Evolutionary conservation across 2,113 vertebrate genomes (phyloP).

Genomic region (Scophthalmus maximus): DNA sequence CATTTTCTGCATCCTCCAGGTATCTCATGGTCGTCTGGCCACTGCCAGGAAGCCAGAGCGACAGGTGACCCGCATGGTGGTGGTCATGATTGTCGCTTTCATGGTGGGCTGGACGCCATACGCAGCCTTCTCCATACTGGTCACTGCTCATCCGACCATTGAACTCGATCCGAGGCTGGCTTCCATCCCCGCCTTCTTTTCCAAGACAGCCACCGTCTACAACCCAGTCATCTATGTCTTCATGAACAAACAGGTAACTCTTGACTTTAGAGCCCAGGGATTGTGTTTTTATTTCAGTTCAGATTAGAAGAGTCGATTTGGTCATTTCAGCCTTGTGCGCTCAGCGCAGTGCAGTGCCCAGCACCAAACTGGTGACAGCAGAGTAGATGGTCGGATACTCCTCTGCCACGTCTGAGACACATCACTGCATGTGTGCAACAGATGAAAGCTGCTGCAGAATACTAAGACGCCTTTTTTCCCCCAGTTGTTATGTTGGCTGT

Average conservation of each 20-base stretch:
- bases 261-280: too few species aligned
- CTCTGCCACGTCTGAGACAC: background rate
- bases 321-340: background rate
- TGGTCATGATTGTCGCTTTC: slow-evolving; percentile 91
- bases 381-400: background rate
- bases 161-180: slow-evolving; percentile 87
- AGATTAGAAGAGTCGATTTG: too few species aligned
- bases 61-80: slow-evolving; percentile 90
- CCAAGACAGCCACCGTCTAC: slow-evolving; percentile 91
- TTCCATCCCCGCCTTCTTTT: slow-evolving; percentile 90
- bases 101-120: slow-evolving; percentile 92
- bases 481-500: slow-evolving; percentile 41
- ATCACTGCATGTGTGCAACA: background rate
- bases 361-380: background rate
- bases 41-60: slow-evolving; percentile 86
- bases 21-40: slow-evolving; percentile 86
- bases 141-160: slow-evolving; percentile 85
- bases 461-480: slow-evolving; percentile 6
- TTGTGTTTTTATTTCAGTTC: background rate
- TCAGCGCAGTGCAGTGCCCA: background rate
- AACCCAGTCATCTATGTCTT: slow-evolving; percentile 93
- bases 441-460: slow-evolving; percentile 26
- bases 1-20: slow-evolving; percentile 70
- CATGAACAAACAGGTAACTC: slow-evolving; percentile 92
- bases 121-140: slow-evolving; percentile 85